Conservation (phyloP, 1,140 invertebrate genomes). For the Solenopsis fugax region DNA sequence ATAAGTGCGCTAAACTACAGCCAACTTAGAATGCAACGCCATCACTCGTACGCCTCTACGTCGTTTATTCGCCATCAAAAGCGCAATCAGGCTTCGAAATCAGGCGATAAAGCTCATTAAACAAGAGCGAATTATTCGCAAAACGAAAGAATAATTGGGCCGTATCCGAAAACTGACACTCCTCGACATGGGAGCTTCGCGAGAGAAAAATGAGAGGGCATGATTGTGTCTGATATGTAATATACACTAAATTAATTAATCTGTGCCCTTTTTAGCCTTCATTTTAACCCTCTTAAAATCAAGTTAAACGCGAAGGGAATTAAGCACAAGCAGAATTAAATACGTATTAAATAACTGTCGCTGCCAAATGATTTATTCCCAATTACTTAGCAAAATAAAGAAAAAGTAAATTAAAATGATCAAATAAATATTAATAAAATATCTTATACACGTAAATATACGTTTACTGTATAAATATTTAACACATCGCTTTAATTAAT, state of each 20-base stretch:
- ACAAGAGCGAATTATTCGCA: constrained; percentile 2
- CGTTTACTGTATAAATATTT: constrained; percentile 5
- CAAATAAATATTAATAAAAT: constrained; percentile 15
- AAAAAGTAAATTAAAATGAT: neutral
- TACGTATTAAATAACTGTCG: neutral
- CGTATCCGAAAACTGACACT: constrained; percentile 7
- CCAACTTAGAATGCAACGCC: constrained; percentile 34
- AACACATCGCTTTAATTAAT: neutral
- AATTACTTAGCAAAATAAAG: neutral
- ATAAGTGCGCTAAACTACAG: constrained; percentile 41
- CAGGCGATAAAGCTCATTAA: constrained; percentile 14
- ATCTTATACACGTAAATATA: neutral
- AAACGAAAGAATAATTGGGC: constrained; percentile 4
- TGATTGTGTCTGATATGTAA: neutral
- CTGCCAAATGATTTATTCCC: neutral
- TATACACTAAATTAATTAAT: constrained; percentile 31
- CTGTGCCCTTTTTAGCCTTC: neutral
- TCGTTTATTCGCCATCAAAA: constrained; percentile 29
- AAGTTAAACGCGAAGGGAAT: neutral
- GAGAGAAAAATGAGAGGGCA: neutral
- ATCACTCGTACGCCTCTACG: neutral
- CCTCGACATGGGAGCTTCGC: neutral
- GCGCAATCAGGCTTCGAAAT: neutral
- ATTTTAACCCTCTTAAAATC: neutral
- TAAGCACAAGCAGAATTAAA: neutral